A percentile compares a stretch with the other conserved stretches of the same genome.
Conservation (phyloP, 1,140 invertebrate genomes). For the Pissodes strobi region DNA sequence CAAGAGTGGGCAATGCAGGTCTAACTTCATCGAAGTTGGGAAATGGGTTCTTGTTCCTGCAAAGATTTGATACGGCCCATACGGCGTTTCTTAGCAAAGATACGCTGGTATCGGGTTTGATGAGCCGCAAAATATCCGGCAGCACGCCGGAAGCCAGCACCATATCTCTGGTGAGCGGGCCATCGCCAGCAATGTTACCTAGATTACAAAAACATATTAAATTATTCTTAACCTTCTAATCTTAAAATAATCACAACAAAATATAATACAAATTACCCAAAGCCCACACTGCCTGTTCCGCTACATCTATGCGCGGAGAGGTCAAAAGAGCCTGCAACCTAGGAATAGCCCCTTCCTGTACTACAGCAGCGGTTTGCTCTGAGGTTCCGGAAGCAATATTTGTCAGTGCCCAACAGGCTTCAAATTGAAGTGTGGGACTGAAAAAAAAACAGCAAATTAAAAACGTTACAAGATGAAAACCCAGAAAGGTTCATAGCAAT, state of each 20-base stretch:
- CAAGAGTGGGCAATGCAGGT: slow-evolving; percentile 80
- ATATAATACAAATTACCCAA: no score
- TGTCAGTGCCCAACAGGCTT: slow-evolving; percentile 96
- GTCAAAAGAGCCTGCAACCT: slow-evolving; percentile 78
- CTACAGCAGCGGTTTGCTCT: slow-evolving; percentile 85
- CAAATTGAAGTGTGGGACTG: slow-evolving; percentile 92
- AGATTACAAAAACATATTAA: not conserved
- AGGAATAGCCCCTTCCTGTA: slow-evolving; percentile 84
- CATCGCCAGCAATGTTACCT: slow-evolving; percentile 91
- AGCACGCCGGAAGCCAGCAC: slow-evolving; percentile 71
- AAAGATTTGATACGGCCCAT: slow-evolving; percentile 93
- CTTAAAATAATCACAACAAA: not conserved
- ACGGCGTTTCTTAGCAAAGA: slow-evolving; percentile 47
- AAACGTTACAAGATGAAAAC: no score
- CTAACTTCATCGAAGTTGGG: slow-evolving; percentile 77
- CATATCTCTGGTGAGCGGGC: slow-evolving; percentile 73
- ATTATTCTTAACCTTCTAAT: no score
- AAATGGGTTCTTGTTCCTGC: slow-evolving; percentile 88
- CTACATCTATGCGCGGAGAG: slow-evolving; percentile 77
- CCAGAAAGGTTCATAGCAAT: no score
- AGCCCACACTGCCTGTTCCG: slow-evolving; percentile 97
- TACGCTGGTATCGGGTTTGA: slow-evolving; percentile 64
- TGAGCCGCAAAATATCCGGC: slow-evolving; percentile 67
- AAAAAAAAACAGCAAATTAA: no score
- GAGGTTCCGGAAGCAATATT: slow-evolving; percentile 97